Conservation (phyloP, 1,140 invertebrate species). For the Pygmarrhopalites habei region DNA sequence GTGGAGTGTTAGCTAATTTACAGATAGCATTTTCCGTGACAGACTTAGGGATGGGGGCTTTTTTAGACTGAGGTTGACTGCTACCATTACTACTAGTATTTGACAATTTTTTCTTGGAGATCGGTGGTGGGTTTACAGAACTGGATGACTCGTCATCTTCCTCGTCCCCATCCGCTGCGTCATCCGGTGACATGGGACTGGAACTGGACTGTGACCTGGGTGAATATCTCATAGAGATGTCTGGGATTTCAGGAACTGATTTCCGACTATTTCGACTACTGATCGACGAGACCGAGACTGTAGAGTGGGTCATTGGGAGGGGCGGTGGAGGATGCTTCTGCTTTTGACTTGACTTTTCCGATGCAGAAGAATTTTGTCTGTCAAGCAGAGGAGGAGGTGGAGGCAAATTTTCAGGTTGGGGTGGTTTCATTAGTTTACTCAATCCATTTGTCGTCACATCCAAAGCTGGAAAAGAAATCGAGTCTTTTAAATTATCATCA, state of each 20-base stretch:
- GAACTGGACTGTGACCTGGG: slow-evolving; percentile 26
- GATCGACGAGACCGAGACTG: slow-evolving; percentile 24
- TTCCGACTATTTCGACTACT: slow-evolving; percentile 25
- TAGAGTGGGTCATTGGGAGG: slow-evolving; percentile 25
- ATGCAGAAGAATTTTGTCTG: slow-evolving; percentile 37
- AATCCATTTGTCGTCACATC: too few relatives aligned
- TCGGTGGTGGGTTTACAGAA: background rate
- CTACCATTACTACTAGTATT: background rate
- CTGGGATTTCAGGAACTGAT: slow-evolving; percentile 24
- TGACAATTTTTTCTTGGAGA: background rate
- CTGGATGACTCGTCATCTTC: slow-evolving; percentile 24
- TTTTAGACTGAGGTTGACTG: background rate
- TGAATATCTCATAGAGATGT: slow-evolving; percentile 34
- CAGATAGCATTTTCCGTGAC: slow-evolving; percentile 35
- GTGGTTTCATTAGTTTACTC: too few relatives aligned
- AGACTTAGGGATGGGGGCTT: slow-evolving; percentile 33
- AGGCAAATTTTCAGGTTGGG: slow-evolving; percentile 37
- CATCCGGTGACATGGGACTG: slow-evolving; percentile 24
- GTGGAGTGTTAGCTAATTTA: slow-evolving; percentile 16
- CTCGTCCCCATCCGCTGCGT: slow-evolving; percentile 23
- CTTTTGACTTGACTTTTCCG: slow-evolving; percentile 29
- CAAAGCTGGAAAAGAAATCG: too few relatives aligned
- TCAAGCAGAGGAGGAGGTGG: slow-evolving; percentile 38
- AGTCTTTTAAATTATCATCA: too few relatives aligned
- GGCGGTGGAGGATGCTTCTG: slow-evolving; percentile 16